These are phyloP conservation scores for Sitobion miscanthi DNA, from an alignment of 1,140 invertebrate genomes.

Conservation along the genomic window DNA sequence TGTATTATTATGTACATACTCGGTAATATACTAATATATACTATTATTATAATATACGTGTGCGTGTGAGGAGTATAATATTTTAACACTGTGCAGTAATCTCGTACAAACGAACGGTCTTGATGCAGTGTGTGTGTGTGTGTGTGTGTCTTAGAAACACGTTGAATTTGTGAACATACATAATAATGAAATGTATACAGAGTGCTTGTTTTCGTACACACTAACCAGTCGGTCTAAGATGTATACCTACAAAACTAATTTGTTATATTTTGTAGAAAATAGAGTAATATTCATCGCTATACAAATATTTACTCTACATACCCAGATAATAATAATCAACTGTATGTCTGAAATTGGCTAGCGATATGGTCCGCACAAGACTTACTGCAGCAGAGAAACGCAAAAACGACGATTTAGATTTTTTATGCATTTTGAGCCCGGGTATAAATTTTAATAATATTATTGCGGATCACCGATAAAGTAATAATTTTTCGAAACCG, in stretches of 20 bases:
- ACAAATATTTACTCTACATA: not conserved
- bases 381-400: not conserved
- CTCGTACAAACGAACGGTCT: not conserved
- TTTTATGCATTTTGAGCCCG: not conserved
- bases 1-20: too few species aligned
- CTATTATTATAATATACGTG: not conserved
- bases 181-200: not conserved
- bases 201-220: not conserved
- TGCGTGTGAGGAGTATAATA: not conserved
- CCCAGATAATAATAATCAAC: not conserved
- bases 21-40: not conserved
- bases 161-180: not conserved
- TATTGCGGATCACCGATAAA: not conserved
- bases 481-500: not conserved
- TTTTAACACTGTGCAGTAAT: not conserved
- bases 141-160: not conserved
- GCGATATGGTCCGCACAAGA: too few species aligned
- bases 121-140: not conserved
- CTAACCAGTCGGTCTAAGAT: not conserved
- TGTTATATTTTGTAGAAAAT: not conserved
- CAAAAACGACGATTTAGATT: not conserved
- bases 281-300: not conserved
- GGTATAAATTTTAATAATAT: not conserved
- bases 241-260: not conserved
- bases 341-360: not conserved